These are phyloP conservation scores for Gobio gobio DNA, from an alignment of 2,113 vertebrate species.

Conservation along the genomic window DNA sequence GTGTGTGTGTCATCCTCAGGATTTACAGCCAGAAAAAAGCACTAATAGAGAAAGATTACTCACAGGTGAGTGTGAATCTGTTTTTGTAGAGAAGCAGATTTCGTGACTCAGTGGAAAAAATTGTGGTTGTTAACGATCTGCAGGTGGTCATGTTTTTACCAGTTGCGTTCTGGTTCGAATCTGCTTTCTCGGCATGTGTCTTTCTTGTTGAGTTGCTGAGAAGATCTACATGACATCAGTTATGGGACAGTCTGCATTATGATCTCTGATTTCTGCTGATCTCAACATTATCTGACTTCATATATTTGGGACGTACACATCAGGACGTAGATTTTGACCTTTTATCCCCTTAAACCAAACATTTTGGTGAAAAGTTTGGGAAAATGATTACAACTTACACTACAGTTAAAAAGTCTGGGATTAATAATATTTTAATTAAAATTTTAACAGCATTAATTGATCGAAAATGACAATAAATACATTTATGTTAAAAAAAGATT, in stretches of 20 bases:
- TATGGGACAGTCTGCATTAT: not conserved
- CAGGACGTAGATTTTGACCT: too few relatives aligned
- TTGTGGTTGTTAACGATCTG: not conserved
- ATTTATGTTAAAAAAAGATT: too few relatives aligned
- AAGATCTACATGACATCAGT: not conserved
- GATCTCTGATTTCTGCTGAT: not conserved
- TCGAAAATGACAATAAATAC: too few relatives aligned
- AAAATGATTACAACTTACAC: too few relatives aligned
- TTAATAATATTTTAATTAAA: too few relatives aligned
- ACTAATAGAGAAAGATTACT: slow-evolving; percentile 76
- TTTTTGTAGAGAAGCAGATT: not conserved
- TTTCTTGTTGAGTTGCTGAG: not conserved
- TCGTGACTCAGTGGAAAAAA: slow-evolving; percentile 17
- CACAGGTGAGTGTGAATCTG: slow-evolving; percentile 67
- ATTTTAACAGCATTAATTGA: too few relatives aligned
- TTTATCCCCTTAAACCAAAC: too few relatives aligned
- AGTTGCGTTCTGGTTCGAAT: not conserved
- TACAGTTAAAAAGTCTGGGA: too few relatives aligned
- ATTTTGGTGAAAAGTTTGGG: too few relatives aligned
- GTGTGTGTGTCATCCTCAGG: slow-evolving; percentile 59
- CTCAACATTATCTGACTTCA: not conserved
- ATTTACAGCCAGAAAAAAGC: slow-evolving; percentile 77
- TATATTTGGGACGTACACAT: too few relatives aligned
- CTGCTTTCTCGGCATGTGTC: not conserved
- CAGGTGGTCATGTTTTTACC: not conserved